Percentiles rank a stretch among this genome's conserved stretches.
Conservation (phyloP, 2,113 vertebrate genomes). For the Vimba vimba region DNA sequence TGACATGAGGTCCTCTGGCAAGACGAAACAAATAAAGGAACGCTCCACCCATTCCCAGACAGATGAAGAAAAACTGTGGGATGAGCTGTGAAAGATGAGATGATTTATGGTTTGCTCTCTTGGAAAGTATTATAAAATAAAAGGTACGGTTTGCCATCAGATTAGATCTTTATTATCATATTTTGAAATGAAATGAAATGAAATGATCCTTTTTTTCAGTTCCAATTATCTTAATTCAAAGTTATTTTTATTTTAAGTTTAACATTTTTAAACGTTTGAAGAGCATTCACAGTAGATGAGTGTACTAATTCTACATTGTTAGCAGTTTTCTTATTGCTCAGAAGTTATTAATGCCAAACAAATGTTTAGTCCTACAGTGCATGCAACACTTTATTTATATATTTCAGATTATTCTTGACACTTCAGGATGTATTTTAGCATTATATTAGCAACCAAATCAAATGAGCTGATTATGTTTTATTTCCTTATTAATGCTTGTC, state of each 20-base stretch:
- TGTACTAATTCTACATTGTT: not conserved
- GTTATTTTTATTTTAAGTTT: not conserved
- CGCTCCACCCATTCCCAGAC: constrained; percentile 78
- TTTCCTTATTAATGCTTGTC: not conserved
- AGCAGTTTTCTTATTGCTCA: not conserved
- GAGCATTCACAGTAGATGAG: not conserved
- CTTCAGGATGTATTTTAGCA: not conserved
- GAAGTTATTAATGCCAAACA: not conserved
- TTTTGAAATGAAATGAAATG: not conserved
- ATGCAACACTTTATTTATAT: not conserved
- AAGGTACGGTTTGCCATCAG: not conserved
- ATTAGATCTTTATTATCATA: not conserved
- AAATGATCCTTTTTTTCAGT: not conserved
- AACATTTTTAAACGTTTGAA: not conserved
- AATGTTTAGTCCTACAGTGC: not conserved
- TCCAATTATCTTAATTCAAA: not conserved
- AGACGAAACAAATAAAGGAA: constrained; percentile 77
- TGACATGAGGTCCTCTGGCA: constrained; percentile 78
- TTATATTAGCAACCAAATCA: not conserved
- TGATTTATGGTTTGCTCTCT: not conserved
- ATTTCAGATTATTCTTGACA: not conserved
- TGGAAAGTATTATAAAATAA: constrained; percentile 2
- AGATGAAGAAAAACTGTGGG: constrained; percentile 88
- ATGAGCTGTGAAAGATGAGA: constrained; percentile 75
- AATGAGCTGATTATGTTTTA: not conserved